These are phyloP conservation scores for Zonitis immaculata DNA, from an alignment of 2,888 invertebrate species.

Conservation along the genomic window DNA sequence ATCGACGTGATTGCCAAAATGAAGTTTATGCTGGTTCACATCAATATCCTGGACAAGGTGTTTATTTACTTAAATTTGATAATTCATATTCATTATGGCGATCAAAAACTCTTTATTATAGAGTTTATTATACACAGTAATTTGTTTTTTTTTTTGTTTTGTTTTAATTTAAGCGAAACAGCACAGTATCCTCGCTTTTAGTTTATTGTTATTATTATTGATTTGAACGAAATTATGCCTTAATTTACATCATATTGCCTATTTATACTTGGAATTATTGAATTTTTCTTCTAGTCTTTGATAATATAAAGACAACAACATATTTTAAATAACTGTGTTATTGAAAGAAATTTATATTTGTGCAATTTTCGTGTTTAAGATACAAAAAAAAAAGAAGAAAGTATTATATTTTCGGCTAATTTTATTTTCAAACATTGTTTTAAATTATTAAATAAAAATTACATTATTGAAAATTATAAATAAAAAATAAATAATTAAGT, in stretches of 20 bases:
- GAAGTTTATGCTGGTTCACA: constrained; percentile 98
- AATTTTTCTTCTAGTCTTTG: constrained; percentile 8
- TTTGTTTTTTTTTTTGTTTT: constrained; percentile 3
- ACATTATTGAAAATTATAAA: constrained; percentile 6
- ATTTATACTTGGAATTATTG: too few species aligned
- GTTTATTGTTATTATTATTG: background rate
- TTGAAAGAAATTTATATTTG: constrained; percentile 17
- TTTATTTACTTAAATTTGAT: constrained; percentile 97
- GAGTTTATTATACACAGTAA: constrained; percentile 90
- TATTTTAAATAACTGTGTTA: too few species aligned
- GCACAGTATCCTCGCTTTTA: too few species aligned
- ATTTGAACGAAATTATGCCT: background rate
- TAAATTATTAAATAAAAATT: too few species aligned
- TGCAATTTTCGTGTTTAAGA: constrained; percentile 20
- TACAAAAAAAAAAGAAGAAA: constrained; percentile 5
- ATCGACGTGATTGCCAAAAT: constrained; percentile 92
- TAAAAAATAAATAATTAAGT: background rate
- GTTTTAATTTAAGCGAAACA: too few species aligned
- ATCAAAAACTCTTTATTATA: constrained; percentile 97
- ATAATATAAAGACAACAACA: background rate
- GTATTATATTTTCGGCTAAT: constrained; percentile 2
- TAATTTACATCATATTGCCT: too few species aligned
- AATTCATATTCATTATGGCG: constrained; percentile 99
- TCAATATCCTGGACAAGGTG: constrained; percentile 93
- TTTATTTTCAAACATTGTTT: constrained; percentile 13